These are phyloP conservation scores for Hypotaenidia okinawae DNA, from an alignment of 2,797 vertebrate genomes.

Conservation along the genomic window DNA sequence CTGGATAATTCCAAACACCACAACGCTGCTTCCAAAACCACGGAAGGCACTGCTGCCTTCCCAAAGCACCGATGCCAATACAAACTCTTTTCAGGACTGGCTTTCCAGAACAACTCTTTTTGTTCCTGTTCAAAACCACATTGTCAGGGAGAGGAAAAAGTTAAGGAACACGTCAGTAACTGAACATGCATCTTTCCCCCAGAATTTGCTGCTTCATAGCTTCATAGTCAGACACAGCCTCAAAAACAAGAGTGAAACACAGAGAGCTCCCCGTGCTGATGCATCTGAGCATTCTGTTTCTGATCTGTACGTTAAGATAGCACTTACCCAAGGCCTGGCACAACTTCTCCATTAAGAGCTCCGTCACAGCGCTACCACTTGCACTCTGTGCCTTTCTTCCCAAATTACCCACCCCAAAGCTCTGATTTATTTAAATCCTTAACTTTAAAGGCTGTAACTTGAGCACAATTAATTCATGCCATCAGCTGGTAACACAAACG, in stretches of 20 bases:
- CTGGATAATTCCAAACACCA: neutral
- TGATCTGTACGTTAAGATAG: neutral
- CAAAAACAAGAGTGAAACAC: neutral
- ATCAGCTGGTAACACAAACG: slow-evolving; percentile 1
- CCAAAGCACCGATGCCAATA: neutral
- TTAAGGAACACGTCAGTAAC: neutral
- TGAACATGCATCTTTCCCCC: neutral
- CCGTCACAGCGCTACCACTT: neutral
- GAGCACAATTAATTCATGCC: neutral
- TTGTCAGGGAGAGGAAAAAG: neutral
- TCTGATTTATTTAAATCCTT: slow-evolving; percentile 32
- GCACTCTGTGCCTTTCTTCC: neutral
- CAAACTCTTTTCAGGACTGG: neutral
- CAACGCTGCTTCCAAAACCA: neutral
- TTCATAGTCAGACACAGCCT: neutral
- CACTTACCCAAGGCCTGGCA: neutral
- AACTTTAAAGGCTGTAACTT: slow-evolving; percentile 2
- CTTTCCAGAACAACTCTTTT: neutral
- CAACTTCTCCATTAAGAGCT: neutral
- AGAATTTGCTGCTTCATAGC: neutral
- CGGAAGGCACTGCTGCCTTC: neutral
- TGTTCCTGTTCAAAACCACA: neutral
- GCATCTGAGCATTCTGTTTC: neutral
- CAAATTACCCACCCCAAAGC: neutral
- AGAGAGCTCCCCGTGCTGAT: neutral